Evolutionary conservation across 1,140 invertebrate genomes (phyloP).

Genomic region (Polyergus mexicanus): DNA sequence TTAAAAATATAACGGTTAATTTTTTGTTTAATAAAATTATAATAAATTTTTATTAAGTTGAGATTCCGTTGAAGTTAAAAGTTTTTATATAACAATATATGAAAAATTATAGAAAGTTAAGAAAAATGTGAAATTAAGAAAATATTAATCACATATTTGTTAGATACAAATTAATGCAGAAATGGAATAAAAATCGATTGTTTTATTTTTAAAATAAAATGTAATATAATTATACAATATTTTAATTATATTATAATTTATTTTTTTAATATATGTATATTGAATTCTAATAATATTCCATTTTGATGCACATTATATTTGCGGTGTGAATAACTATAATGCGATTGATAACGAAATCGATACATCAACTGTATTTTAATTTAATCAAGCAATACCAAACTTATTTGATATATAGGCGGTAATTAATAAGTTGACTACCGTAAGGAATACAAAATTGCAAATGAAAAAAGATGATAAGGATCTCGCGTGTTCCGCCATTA

Average conservation of each 20-base stretch:
- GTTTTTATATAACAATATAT: background rate
- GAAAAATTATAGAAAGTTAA: background rate
- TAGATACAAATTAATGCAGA: background rate
- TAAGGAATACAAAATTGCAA: slow-evolving; percentile 14
- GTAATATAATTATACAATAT: slow-evolving; percentile 2
- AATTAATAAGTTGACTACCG: slow-evolving; percentile 9
- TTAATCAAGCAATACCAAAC: background rate
- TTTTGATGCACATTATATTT: background rate
- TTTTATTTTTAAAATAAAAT: background rate
- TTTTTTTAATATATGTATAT: slow-evolving; percentile 1
- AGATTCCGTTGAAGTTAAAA: background rate
- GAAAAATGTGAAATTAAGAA: background rate
- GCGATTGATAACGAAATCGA: background rate
- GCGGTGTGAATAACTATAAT: background rate
- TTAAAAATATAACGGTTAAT: background rate
- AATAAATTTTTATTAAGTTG: slow-evolving; percentile 11
- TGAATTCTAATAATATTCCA: background rate
- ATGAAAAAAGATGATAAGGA: slow-evolving; percentile 14
- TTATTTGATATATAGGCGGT: background rate
- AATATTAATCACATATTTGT: background rate
- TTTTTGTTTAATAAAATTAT: background rate
- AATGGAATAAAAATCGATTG: background rate
- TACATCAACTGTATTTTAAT: background rate
- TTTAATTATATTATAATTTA: background rate
- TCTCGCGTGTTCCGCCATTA: slow-evolving; percentile 30